phyloP scores from a whole-genome alignment of 2,888 invertebrate genomes.

The Allygus modestus region DNA sequence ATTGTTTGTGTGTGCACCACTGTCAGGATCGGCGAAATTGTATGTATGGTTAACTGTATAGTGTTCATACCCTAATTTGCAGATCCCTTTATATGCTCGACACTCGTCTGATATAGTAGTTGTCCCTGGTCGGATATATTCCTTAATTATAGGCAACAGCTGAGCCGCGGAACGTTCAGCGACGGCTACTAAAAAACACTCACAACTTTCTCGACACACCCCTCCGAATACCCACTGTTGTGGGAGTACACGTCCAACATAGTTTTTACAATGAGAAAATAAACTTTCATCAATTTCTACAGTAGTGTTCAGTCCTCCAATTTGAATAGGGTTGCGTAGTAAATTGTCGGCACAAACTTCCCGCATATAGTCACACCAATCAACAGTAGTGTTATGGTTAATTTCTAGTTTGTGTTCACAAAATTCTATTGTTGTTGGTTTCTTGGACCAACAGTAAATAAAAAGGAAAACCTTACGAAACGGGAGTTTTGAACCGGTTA shows the following conservation, averaged over 20 bases:
- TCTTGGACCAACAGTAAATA: constrained; percentile 32
- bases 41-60: neutral
- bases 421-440: constrained; percentile 14
- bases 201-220: no score
- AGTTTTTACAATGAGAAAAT: constrained; percentile 37
- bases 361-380: no score
- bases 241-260: constrained; percentile 8
- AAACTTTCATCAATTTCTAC: constrained; percentile 60
- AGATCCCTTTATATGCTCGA: neutral
- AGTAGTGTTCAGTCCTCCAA: constrained; percentile 41
- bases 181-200: neutral
- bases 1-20: constrained; percentile 10
- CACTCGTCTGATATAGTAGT: constrained; percentile 31
- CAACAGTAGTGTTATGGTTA: neutral
- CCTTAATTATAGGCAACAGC: neutral
- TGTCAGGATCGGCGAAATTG: no score
- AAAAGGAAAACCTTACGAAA: neutral
- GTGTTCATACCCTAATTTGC: no score
- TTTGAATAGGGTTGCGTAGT: neutral
- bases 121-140: no score
- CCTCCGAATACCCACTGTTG: constrained; percentile 10
- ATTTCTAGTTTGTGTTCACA: neutral
- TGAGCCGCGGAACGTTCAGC: no score
- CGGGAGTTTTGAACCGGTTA: neutral
- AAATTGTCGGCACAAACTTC: constrained; percentile 47